A percentile compares a stretch with the other conserved stretches of the same genome.
These are phyloP conservation scores for Sebastolobus altivelis DNA, from an alignment of 2,797 vertebrate genomes.

Conservation along the genomic window DNA sequence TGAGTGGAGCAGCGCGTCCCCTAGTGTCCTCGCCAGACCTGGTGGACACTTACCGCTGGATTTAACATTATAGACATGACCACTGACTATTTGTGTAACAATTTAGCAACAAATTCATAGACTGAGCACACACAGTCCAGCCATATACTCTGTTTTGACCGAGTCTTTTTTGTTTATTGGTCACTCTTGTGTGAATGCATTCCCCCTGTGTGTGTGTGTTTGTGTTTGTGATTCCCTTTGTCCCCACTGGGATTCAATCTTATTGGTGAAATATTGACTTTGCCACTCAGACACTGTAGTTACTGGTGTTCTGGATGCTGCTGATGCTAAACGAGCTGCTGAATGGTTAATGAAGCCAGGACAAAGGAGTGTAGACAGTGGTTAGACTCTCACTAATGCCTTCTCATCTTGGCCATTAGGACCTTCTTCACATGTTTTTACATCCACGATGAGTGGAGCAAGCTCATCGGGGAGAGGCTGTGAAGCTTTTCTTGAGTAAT, in stretches of 20 bases:
- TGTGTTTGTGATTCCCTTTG: too few relatives aligned
- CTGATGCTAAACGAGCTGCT: slow-evolving; percentile 16
- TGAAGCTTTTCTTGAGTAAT: slow-evolving; percentile 21
- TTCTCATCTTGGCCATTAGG: slow-evolving; percentile 21
- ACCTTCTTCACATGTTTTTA: slow-evolving; percentile 27
- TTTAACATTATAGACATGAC: too few relatives aligned
- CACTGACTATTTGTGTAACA: too few relatives aligned
- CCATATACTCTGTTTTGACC: too few relatives aligned
- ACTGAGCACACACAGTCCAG: too few relatives aligned
- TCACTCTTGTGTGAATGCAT: background rate
- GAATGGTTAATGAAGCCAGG: slow-evolving; percentile 36
- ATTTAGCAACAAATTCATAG: too few relatives aligned
- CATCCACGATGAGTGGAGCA: background rate
- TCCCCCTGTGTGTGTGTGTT: background rate
- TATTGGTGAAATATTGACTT: slow-evolving; percentile 2
- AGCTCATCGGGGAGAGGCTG: slow-evolving; percentile 7
- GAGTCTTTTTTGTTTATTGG: background rate
- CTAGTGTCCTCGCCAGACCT: too few relatives aligned
- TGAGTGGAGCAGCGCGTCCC: too few relatives aligned
- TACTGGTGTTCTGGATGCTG: background rate
- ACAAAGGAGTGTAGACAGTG: slow-evolving; percentile 9
- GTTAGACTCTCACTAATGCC: slow-evolving; percentile 22
- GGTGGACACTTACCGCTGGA: too few relatives aligned
- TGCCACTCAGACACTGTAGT: background rate
- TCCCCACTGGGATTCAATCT: background rate